phyloP scores from a whole-genome alignment of 2,113 vertebrate species.

The Indicator indicator region DNA sequence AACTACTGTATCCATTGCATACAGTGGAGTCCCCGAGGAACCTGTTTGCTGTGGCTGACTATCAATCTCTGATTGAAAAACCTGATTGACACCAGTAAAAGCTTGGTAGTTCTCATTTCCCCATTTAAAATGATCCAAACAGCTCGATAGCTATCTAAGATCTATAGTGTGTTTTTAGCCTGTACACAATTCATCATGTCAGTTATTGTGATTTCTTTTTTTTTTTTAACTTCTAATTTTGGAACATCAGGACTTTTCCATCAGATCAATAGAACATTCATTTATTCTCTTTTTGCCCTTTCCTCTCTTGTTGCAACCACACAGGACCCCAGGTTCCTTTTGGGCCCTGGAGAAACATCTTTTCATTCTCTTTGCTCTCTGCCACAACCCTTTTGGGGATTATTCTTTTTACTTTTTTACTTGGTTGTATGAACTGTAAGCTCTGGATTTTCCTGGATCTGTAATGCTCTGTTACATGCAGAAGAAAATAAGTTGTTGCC shows the following conservation, averaged over 20 bases:
- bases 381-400: neutral
- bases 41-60: constrained; percentile 23
- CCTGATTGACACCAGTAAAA: constrained; percentile 48
- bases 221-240: constrained; percentile 5
- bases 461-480: neutral
- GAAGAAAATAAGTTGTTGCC: neutral
- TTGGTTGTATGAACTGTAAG: neutral
- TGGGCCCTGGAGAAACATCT: neutral
- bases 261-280: neutral
- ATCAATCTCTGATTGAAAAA: constrained; percentile 32
- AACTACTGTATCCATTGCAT: neutral
- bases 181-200: constrained; percentile 23
- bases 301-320: neutral
- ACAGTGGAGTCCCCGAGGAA: neutral
- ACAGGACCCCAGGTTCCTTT: neutral
- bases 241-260: neutral
- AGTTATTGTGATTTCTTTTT: neutral
- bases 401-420: neutral
- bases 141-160: constrained; percentile 30
- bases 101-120: constrained; percentile 13
- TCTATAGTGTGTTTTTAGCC: neutral
- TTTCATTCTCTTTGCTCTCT: neutral
- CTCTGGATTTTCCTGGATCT: neutral
- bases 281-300: neutral
- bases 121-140: constrained; percentile 25